Evolutionary conservation across 2,113 vertebrate genomes (phyloP).

Genomic region (Python bivittatus): DNA sequence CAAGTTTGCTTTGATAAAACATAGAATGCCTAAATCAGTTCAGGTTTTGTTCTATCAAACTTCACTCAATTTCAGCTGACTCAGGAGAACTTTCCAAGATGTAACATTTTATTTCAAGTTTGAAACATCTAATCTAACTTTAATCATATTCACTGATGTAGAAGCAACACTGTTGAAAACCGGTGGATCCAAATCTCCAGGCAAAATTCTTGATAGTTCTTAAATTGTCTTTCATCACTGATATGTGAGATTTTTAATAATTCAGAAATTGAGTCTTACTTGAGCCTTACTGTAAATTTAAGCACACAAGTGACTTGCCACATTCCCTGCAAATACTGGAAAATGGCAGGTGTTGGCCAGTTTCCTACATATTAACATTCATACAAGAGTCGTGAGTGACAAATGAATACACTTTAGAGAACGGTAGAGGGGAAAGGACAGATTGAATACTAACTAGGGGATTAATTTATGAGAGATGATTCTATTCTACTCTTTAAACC

Average conservation of each 20-base stretch:
- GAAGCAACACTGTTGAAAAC: not conserved
- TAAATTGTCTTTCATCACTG: not conserved
- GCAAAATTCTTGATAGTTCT: not conserved
- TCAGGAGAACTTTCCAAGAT: not conserved
- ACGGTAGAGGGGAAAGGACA: not conserved
- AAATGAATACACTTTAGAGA: slow-evolving; percentile 8
- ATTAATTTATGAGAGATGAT: not conserved
- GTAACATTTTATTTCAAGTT: not conserved
- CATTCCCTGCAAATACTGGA: not conserved
- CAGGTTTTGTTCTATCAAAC: not conserved
- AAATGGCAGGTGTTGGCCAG: not conserved
- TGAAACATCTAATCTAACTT: not conserved
- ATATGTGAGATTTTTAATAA: not conserved
- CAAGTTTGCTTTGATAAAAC: not conserved
- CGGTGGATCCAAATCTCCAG: not conserved
- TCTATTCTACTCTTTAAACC: not conserved
- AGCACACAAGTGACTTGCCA: not conserved
- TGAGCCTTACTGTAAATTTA: not conserved
- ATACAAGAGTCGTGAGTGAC: slow-evolving; percentile 8
- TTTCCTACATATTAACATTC: slow-evolving; percentile 4
- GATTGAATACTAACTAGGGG: not conserved
- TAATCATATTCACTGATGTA: not conserved
- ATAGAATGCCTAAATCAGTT: not conserved
- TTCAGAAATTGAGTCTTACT: not conserved
- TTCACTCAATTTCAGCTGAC: not conserved